phyloP scores from a whole-genome alignment of 2,797 vertebrate genomes.

The Bovichtus variegatus region DNA sequence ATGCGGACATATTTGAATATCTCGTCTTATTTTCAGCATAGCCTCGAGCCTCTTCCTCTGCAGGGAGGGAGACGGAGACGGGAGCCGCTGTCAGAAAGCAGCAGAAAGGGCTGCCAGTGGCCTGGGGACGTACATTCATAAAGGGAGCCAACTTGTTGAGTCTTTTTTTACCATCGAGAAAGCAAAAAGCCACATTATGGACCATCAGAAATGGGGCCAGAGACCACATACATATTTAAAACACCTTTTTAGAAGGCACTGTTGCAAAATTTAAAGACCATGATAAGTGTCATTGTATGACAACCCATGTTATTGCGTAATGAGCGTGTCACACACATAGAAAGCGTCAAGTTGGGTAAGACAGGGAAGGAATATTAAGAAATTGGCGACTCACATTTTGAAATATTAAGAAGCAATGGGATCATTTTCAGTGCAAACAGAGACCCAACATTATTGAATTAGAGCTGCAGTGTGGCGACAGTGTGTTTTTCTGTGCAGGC shows the following conservation, averaged over 20 bases:
- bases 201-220: constrained; percentile 64
- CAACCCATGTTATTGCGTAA: constrained; percentile 39
- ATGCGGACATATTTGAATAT: constrained; percentile 75
- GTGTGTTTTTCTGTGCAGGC: constrained; percentile 22
- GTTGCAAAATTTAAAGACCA: constrained; percentile 64
- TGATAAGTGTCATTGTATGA: constrained; percentile 67
- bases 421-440: constrained; percentile 38
- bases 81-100: constrained; percentile 57
- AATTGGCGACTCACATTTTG: constrained; percentile 43
- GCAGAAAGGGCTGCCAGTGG: constrained; percentile 53
- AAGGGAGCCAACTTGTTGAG: constrained; percentile 72
- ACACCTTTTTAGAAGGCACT: constrained; percentile 61
- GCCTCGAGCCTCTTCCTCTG: constrained; percentile 64
- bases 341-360: constrained; percentile 33
- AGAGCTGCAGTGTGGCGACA: constrained; percentile 37
- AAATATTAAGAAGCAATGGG: constrained; percentile 70
- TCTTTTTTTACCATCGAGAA: constrained; percentile 65
- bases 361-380: constrained; percentile 40
- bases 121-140: constrained; percentile 71
- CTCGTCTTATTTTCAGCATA: constrained; percentile 76
- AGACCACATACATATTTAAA: constrained; percentile 75
- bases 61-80: constrained; percentile 60
- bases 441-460: constrained; percentile 45
- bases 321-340: constrained; percentile 44
- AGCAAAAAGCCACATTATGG: constrained; percentile 56